Conservation (phyloP, 2,113 vertebrate genomes). For the Pholis gunnellus region DNA sequence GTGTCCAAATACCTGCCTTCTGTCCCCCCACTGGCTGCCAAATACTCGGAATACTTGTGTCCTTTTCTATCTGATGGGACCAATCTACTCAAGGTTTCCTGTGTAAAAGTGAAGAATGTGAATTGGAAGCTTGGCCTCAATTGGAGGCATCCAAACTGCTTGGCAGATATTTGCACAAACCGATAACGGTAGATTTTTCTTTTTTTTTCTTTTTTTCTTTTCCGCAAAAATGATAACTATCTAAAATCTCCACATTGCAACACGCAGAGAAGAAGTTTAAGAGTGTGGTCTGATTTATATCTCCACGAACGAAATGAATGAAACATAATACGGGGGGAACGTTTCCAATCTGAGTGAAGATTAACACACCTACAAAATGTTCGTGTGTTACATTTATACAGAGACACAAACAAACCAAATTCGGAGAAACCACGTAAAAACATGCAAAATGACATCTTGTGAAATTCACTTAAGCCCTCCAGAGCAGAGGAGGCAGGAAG, state of each 20-base stretch:
- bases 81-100: constrained; percentile 59
- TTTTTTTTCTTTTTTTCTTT: not conserved
- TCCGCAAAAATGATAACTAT: not conserved
- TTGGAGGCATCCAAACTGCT: constrained; percentile 29
- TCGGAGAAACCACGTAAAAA: not conserved
- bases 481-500: not conserved
- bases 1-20: constrained; percentile 67
- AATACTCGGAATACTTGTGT: constrained; percentile 79
- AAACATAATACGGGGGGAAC: not conserved
- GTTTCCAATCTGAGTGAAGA: not conserved
- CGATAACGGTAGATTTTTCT: not conserved
- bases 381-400: not conserved
- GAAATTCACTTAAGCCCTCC: not conserved
- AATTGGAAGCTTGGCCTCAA: constrained; percentile 17
- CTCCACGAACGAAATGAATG: not conserved
- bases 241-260: constrained; percentile 13
- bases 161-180: constrained; percentile 10
- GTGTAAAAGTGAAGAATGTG: constrained; percentile 52
- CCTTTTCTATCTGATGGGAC: constrained; percentile 58
- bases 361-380: not conserved
- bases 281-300: constrained; percentile 16
- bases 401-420: not conserved
- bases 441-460: not conserved
- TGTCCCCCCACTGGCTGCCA: constrained; percentile 50
- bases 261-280: not conserved